Percentiles rank a stretch among this genome's conserved stretches.
Evolutionary conservation across 92 coral and sea anemone species (phyloP).

Genomic region (Zoanthus sansibaricus): DNA sequence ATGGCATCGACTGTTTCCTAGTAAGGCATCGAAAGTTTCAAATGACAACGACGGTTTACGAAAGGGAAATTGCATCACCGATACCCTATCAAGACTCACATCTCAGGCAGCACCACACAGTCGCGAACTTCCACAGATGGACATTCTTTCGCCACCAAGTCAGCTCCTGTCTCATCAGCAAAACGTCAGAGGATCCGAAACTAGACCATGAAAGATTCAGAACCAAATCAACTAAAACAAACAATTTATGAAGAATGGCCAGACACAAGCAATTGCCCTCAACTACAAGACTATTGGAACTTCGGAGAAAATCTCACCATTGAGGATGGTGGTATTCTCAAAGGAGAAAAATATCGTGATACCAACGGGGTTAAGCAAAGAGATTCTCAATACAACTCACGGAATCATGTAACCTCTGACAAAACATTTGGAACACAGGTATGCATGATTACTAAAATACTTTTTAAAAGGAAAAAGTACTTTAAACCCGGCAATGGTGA

Average conservation of each 20-base stretch:
- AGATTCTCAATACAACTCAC: slow-evolving; percentile 45
- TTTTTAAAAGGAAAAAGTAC: too few relatives aligned
- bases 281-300: slow-evolving; percentile 72
- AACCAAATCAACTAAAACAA: slow-evolving; percentile 49
- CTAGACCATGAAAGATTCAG: slow-evolving; percentile 58
- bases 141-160: slow-evolving; percentile 55
- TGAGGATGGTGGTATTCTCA: slow-evolving; percentile 59
- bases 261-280: slow-evolving; percentile 47
- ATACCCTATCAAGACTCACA: not conserved
- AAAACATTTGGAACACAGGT: too few relatives aligned
- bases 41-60: too few relatives aligned
- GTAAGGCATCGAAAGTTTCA: too few relatives aligned
- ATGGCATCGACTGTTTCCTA: too few relatives aligned
- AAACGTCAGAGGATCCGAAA: slow-evolving; percentile 64
- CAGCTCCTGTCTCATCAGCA: slow-evolving; percentile 61
- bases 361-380: slow-evolving; percentile 53
- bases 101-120: slow-evolving; percentile 49
- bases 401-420: too few relatives aligned
- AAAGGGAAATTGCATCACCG: too few relatives aligned
- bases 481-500: too few relatives aligned
- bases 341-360: slow-evolving; percentile 50
- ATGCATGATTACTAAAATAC: too few relatives aligned
- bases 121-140: slow-evolving; percentile 50
- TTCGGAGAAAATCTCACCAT: slow-evolving; percentile 69
- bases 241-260: slow-evolving; percentile 23